phyloP scores from a whole-genome alignment of 2,113 vertebrate species.

The Tragelaphus scriptus region DNA sequence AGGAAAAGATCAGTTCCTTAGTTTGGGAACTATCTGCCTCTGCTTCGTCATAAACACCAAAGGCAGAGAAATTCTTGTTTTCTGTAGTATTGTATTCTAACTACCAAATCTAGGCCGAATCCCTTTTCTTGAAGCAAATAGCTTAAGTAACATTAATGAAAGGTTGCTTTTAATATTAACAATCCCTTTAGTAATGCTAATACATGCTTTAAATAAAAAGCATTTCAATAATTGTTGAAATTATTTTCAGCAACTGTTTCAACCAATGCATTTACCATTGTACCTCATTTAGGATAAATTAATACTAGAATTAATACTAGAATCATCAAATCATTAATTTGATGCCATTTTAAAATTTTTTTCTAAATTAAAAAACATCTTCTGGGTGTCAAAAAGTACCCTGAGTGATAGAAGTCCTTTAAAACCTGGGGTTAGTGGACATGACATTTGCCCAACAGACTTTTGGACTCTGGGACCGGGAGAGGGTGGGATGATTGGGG shows the following conservation, averaged over 20 bases:
- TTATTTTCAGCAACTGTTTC: background rate
- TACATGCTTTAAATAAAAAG: background rate
- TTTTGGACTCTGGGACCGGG: too few relatives aligned
- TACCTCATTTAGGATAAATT: background rate
- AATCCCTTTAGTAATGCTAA: background rate
- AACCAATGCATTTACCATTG: background rate
- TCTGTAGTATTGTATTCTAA: background rate
- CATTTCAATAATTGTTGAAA: background rate
- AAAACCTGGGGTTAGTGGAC: background rate
- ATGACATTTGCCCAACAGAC: background rate
- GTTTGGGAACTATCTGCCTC: background rate
- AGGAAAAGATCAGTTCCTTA: background rate
- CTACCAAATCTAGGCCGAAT: background rate
- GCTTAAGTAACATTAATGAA: background rate
- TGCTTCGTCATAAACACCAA: background rate
- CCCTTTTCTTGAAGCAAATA: background rate
- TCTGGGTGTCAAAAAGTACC: background rate
- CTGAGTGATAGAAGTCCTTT: background rate
- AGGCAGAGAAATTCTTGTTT: background rate
- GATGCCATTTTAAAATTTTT: background rate
- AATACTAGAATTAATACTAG: background rate
- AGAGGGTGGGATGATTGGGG: too few relatives aligned
- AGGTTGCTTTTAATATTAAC: background rate
- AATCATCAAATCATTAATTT: background rate
- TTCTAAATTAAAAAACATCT: constrained; percentile 1